Evolutionary conservation across 2,113 vertebrate species (phyloP).

Genomic region (Trogon surrucura): DNA sequence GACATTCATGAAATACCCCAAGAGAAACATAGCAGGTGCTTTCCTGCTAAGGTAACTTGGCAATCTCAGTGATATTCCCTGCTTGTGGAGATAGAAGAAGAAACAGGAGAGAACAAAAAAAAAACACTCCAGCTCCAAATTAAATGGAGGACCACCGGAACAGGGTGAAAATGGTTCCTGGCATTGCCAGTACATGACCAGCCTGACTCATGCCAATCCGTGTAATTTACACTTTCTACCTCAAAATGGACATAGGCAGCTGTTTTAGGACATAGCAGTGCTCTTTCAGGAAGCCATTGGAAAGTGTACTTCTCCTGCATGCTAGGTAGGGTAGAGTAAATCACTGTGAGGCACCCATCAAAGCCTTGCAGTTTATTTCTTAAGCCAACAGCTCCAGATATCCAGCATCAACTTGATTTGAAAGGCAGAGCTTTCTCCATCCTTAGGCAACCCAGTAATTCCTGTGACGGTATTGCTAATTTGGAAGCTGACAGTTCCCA

Average conservation of each 20-base stretch:
- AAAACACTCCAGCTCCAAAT: background rate
- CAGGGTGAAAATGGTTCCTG: background rate
- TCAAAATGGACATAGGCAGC: background rate
- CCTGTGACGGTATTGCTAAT: background rate
- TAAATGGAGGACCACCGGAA: background rate
- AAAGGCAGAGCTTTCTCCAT: slow-evolving; percentile 23
- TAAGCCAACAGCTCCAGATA: background rate
- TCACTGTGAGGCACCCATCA: background rate
- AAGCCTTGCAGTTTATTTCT: background rate
- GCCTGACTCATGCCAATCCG: background rate
- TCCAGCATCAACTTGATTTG: background rate
- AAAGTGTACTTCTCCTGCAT: background rate
- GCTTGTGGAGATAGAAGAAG: background rate
- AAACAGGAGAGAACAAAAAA: background rate
- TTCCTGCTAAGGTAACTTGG: background rate
- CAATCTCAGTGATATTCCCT: background rate
- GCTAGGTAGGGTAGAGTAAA: background rate
- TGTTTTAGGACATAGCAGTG: background rate
- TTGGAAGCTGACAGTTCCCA: slow-evolving; percentile 17
- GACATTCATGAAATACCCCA: background rate
- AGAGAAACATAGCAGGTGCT: background rate
- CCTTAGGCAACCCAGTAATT: slow-evolving; percentile 8
- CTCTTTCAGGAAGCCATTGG: background rate
- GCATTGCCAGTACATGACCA: background rate
- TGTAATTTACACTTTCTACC: background rate